A percentile compares a stretch with the other conserved stretches of the same genome.
Conservation (phyloP, 2,888 invertebrate species). For the Salpingus planirostris region DNA sequence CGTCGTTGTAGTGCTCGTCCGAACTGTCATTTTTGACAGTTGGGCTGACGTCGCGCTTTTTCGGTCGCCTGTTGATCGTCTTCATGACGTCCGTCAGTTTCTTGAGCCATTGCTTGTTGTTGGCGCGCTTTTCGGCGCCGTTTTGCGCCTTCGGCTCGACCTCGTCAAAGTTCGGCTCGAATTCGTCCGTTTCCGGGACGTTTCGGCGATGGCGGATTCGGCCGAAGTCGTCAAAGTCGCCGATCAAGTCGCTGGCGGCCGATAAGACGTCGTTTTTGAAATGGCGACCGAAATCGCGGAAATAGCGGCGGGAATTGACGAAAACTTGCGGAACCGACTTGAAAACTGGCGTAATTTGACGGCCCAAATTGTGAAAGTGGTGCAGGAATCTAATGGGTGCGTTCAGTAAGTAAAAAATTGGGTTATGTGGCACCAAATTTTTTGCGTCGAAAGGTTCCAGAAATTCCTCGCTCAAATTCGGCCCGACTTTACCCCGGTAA, state of each 20-base stretch:
- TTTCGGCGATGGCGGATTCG: slow-evolving; percentile 3
- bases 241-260: slow-evolving; percentile 30
- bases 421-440: slow-evolving; percentile 26
- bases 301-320: slow-evolving; percentile 28
- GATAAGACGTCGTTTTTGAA: slow-evolving; percentile 30
- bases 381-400: slow-evolving; percentile 31
- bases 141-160: too few relatives aligned
- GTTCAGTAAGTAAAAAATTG: slow-evolving; percentile 30
- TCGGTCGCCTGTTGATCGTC: too few relatives aligned
- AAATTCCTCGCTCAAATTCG: slow-evolving; percentile 4
- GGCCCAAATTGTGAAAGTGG: slow-evolving; percentile 27
- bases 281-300: slow-evolving; percentile 30
- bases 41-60: too few relatives aligned
- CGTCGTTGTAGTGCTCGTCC: too few relatives aligned
- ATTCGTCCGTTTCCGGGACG: too few relatives aligned
- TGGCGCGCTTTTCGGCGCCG: too few relatives aligned
- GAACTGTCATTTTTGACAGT: too few relatives aligned
- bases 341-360: slow-evolving; percentile 29
- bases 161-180: too few relatives aligned
- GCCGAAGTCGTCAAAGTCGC: slow-evolving; percentile 24
- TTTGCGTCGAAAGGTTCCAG: slow-evolving; percentile 15
- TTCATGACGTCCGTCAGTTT: too few relatives aligned
- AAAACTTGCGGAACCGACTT: slow-evolving; percentile 31
- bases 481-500: too few relatives aligned
- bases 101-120: too few relatives aligned